Percentiles rank a stretch among this genome's conserved stretches.
phyloP scores from a whole-genome alignment of 2,113 vertebrate species.

The Tachycineta bicolor region DNA sequence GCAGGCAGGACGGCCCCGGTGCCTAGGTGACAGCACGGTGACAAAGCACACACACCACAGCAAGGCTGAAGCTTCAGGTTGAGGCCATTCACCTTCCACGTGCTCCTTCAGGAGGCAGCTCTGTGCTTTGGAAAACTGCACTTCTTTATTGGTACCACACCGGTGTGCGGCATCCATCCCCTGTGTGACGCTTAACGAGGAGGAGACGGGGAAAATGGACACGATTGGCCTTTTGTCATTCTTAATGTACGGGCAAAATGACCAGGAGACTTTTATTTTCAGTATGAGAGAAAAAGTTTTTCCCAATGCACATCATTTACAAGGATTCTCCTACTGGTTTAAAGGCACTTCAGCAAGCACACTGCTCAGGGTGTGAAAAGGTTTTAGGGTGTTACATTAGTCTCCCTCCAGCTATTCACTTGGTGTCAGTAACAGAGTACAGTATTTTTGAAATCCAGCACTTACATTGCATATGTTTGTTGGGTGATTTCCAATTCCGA shows the following conservation, averaged over 20 bases:
- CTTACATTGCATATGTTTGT: background rate
- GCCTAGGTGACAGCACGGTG: background rate
- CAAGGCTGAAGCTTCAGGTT: fast-evolving
- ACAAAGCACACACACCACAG: background rate
- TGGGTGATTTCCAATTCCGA: constrained; percentile 2
- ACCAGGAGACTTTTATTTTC: background rate
- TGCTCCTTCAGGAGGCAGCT: background rate
- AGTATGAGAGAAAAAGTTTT: background rate
- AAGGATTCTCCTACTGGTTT: background rate
- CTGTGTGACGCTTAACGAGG: background rate
- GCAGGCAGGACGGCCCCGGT: constrained; percentile 5
- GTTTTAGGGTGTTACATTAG: background rate
- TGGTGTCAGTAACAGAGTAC: background rate
- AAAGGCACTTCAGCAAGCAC: constrained; percentile 1
- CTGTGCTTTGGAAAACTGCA: background rate
- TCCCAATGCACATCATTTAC: background rate
- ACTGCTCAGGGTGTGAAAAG: background rate
- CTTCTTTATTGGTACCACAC: background rate
- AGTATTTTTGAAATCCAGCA: background rate
- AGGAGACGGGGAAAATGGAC: background rate
- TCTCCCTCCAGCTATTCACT: background rate
- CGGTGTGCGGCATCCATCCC: background rate
- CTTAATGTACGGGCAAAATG: background rate
- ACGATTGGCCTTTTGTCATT: fast-evolving
- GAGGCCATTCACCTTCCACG: background rate